These are phyloP conservation scores for Drosophila suzukii DNA, from an alignment of 1,140 invertebrate species.

Conservation along the genomic window DNA sequence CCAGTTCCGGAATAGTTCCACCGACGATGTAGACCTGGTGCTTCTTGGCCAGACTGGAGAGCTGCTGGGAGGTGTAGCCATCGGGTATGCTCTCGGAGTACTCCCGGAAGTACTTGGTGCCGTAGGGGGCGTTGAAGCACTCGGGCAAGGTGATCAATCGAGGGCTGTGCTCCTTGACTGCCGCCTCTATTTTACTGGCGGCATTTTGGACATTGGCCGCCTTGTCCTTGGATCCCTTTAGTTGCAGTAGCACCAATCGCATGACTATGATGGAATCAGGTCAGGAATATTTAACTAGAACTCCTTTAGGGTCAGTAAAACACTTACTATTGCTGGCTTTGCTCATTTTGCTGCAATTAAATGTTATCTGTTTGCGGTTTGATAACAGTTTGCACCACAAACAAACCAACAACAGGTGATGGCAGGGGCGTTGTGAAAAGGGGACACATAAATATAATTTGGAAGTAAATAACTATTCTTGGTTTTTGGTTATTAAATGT, in stretches of 20 bases:
- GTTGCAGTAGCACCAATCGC: constrained; percentile 91
- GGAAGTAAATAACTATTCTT: too few relatives aligned
- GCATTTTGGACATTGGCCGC: constrained; percentile 90
- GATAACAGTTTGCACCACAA: constrained; percentile 38
- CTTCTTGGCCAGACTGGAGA: constrained; percentile 91
- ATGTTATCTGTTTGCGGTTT: constrained; percentile 42
- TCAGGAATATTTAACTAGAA: background rate
- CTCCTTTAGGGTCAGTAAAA: background rate
- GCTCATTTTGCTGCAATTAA: constrained; percentile 34
- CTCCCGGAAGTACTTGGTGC: constrained; percentile 88
- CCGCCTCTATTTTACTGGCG: constrained; percentile 89
- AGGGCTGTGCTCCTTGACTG: constrained; percentile 89
- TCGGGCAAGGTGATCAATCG: constrained; percentile 94
- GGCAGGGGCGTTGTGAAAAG: background rate
- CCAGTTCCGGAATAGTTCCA: constrained; percentile 94
- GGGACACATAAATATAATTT: background rate
- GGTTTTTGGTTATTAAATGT: too few relatives aligned
- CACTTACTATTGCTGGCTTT: constrained; percentile 54
- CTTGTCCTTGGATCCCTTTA: constrained; percentile 91
- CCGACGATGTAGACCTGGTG: constrained; percentile 93
- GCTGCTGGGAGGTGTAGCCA: constrained; percentile 89
- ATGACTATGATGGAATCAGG: constrained; percentile 47
- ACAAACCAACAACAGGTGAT: constrained; percentile 27
- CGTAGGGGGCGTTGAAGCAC: constrained; percentile 98
- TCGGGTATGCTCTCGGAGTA: constrained; percentile 94